phyloP scores from a whole-genome alignment of 2,888 invertebrate species.

The Drosophila kambysellisi region DNA sequence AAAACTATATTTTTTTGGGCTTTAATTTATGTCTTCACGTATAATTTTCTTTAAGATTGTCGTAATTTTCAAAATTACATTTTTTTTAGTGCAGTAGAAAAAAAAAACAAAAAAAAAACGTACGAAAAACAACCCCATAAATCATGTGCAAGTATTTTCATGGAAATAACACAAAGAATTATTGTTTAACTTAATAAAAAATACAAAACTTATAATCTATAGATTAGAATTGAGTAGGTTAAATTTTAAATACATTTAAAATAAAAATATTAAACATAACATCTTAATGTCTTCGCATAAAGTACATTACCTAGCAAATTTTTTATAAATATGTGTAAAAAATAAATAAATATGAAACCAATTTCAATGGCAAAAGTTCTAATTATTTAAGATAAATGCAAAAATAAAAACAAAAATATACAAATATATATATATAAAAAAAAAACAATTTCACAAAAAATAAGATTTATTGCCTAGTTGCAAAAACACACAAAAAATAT shows the following conservation, averaged over 20 bases:
- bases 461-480: constrained; percentile 29
- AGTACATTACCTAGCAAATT: constrained; percentile 61
- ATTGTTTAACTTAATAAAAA: constrained; percentile 39
- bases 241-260: constrained; percentile 42
- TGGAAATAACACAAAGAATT: constrained; percentile 73
- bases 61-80: constrained; percentile 74
- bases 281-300: constrained; percentile 68
- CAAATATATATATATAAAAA: constrained; percentile 8
- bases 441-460: constrained; percentile 37
- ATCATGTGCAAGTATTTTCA: constrained; percentile 78
- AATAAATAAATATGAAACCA: constrained; percentile 13
- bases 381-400: constrained; percentile 39
- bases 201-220: constrained; percentile 20
- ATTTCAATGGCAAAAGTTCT: constrained; percentile 28
- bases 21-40: constrained; percentile 65
- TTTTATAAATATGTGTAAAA: constrained; percentile 51
- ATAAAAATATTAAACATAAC: constrained; percentile 29
- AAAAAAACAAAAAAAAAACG: constrained; percentile 33
- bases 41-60: constrained; percentile 37
- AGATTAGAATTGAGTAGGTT: constrained; percentile 48
- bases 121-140: constrained; percentile 26
- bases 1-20: constrained; percentile 35
- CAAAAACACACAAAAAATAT: constrained; percentile 21
- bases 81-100: constrained; percentile 15
- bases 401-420: constrained; percentile 48